Conservation (phyloP, 2,113 vertebrate species). For the Cyanoliseus patagonus region DNA sequence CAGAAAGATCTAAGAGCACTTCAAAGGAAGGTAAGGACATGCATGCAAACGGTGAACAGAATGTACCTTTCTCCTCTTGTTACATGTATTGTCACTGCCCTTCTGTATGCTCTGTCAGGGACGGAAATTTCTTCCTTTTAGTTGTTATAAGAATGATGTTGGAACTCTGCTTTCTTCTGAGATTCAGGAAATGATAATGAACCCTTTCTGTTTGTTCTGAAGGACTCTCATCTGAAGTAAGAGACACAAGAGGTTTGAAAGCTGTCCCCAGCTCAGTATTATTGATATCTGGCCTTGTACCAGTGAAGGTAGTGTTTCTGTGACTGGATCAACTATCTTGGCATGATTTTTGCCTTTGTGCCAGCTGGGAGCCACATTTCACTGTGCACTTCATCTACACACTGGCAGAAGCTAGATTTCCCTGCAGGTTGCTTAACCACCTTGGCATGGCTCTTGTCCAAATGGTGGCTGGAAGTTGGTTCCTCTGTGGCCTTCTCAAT, state of each 20-base stretch:
- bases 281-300: background rate
- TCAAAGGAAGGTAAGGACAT: background rate
- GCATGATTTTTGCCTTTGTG: background rate
- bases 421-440: conserved; percentile 50
- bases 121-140: background rate
- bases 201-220: background rate
- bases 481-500: conserved; percentile 53
- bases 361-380: conserved; percentile 38
- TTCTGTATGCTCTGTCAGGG: background rate
- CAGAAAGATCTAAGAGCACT: background rate
- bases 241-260: conserved; percentile 11
- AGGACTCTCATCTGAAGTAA: background rate
- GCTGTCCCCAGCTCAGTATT: background rate
- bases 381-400: conserved; percentile 25
- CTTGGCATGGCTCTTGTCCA: conserved; percentile 52
- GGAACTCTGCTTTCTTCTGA: background rate
- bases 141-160: background rate
- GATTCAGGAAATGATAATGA: background rate
- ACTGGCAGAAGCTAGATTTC: conserved; percentile 38
- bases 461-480: conserved; percentile 12
- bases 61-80: background rate
- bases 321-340: conserved; percentile 53
- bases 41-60: background rate
- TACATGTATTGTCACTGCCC: background rate
- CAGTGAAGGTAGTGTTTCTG: background rate